Conservation (phyloP, 1,140 invertebrate species). For the Saccostrea echinata region DNA sequence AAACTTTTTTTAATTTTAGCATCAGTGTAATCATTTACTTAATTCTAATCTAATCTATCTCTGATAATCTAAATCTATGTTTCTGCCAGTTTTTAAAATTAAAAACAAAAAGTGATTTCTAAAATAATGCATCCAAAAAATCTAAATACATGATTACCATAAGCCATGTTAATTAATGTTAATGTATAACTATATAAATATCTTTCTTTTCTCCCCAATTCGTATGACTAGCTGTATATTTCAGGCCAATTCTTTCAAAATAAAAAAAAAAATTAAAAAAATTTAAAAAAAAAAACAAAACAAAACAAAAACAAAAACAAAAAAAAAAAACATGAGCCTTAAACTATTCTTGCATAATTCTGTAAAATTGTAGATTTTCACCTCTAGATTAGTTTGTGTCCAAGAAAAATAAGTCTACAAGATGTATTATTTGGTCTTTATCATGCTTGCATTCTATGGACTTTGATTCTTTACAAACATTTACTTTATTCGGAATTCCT, state of each 20-base stretch:
- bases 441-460: constrained; percentile 10
- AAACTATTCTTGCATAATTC: too few relatives aligned
- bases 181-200: not conserved
- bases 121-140: not conserved
- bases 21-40: not conserved
- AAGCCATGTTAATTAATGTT: not conserved
- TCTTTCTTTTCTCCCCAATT: not conserved
- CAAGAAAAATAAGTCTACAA: constrained; percentile 23
- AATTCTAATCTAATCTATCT: not conserved
- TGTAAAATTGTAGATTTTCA: not conserved
- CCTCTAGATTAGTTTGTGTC: not conserved
- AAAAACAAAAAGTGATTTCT: not conserved
- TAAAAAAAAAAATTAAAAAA: too few relatives aligned
- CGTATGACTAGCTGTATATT: not conserved
- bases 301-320: too few relatives aligned
- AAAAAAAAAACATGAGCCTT: too few relatives aligned
- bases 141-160: not conserved
- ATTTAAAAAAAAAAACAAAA: too few relatives aligned
- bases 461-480: constrained; percentile 21
- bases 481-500: not conserved
- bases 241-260: not conserved
- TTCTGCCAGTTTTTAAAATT: not conserved
- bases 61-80: not conserved
- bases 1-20: not conserved
- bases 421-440: not conserved